Conservation (phyloP, 2,797 vertebrate genomes). For the Oryzias dopingdopingensis region DNA sequence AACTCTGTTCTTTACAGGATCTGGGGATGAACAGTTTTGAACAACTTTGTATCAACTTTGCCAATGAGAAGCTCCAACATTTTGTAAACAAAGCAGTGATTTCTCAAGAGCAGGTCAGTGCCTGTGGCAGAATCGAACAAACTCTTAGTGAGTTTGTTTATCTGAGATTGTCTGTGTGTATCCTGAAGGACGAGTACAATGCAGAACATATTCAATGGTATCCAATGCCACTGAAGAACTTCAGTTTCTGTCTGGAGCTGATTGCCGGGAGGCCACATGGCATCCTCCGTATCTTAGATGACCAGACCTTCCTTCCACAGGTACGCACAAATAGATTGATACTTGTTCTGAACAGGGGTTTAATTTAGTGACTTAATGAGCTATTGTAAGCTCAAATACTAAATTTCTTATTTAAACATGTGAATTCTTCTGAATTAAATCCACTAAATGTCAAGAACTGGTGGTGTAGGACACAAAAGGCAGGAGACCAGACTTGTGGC, state of each 20-base stretch:
- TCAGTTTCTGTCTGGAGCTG: constrained; percentile 82
- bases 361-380: no score
- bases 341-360: no score
- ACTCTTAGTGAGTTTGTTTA: neutral
- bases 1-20: constrained; percentile 72
- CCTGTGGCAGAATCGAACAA: no score
- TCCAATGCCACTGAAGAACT: constrained; percentile 70
- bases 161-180: neutral
- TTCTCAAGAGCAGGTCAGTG: constrained; percentile 87
- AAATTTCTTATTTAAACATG: no score
- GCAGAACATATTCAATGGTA: constrained; percentile 84
- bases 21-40: constrained; percentile 90
- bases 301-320: constrained; percentile 88
- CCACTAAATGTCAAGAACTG: no score
- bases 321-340: constrained; percentile 52
- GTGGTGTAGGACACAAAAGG: no score
- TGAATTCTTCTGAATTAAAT: no score
- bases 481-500: no score
- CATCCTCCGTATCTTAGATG: constrained; percentile 86
- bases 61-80: constrained; percentile 86
- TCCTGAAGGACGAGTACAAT: constrained; percentile 84
- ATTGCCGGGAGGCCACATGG: constrained; percentile 84
- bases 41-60: constrained; percentile 93
- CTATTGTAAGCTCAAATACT: no score
- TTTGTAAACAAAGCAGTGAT: constrained; percentile 82